phyloP scores from a whole-genome alignment of 2,113 vertebrate genomes.

The Stictonetta naevosa region DNA sequence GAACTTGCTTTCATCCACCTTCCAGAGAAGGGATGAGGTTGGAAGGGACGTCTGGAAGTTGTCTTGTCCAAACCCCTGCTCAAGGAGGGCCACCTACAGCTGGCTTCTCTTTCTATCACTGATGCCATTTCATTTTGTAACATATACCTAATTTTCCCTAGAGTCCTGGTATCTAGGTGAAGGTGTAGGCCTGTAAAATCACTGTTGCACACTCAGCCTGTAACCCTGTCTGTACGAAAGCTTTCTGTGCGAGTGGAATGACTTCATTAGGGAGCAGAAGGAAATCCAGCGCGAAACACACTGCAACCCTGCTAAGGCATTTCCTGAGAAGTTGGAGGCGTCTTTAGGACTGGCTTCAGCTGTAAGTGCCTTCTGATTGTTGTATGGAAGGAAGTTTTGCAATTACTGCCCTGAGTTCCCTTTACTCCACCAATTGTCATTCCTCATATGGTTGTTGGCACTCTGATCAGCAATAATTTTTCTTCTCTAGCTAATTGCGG shows the following conservation, averaged over 20 bases:
- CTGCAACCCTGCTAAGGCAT: neutral
- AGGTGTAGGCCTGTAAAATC: neutral
- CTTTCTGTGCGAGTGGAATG: neutral
- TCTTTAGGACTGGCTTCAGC: neutral
- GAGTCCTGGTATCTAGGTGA: neutral
- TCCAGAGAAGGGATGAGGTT: neutral
- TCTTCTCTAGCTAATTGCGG: neutral
- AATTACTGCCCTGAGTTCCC: neutral
- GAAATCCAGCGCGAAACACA: neutral
- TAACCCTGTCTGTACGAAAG: neutral
- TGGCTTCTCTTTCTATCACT: neutral
- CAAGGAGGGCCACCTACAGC: neutral
- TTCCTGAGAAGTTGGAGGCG: neutral
- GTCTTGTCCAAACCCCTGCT: neutral
- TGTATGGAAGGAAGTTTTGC: neutral
- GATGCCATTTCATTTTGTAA: neutral
- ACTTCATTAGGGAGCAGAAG: neutral
- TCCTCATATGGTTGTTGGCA: neutral
- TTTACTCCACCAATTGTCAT: neutral
- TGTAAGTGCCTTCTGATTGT: neutral
- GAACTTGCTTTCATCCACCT: neutral
- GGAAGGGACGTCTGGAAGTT: neutral
- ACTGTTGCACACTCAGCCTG: accelerated
- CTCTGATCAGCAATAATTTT: neutral
- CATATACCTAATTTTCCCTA: neutral